Base-by-base conservation (phyloP, 2,888 invertebrate species). In the Tetropium fuscum region DNA sequence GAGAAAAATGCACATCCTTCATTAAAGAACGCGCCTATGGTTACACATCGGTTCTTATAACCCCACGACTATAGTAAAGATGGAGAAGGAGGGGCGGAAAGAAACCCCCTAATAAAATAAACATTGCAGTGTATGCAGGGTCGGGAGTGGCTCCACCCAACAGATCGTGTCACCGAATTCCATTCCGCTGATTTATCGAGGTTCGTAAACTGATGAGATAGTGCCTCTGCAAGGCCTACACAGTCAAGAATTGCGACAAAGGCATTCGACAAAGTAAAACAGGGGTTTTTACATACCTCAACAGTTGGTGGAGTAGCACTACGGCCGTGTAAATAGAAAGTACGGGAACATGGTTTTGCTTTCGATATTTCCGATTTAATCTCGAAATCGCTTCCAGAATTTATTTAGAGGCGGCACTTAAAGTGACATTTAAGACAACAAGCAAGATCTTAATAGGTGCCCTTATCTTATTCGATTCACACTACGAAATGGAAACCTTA, bases 31-130 rank as follows among this genome's bases (percentile, higher is more conserved):
- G n/a, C n/a, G n/a, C n/a, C n/a, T n/a, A n/a, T n/a, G n/a, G n/a
- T 27, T 10, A 2, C 7, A 27, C 27, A 27, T 3, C 27, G 27
- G 27, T n/a, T 40, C 40, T 40, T 19, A 40, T 20, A 40, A 40
- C 40, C 11, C 19, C 11, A 20, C 40, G 10, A 20, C 20, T 20
- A 11, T 20, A 40, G 40, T 40, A 40, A 40, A 19, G 40, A 40
- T 20, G 19, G 10, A 40, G 20, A 40, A 11, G 40, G 20, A 40
- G 40, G 40, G 20, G 20, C 20, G 11, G 20, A 11, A 40, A 11
- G 20, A 40, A 40, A 40, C 18, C 20, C 40, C 40, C 11, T 40
- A 40, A 40, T 40, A 40, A 40, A 40, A 40, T 40, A 40, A 40
- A 40, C 40, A 40, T 40, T 40, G 40, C 40, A n/a, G 20, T 40